These are phyloP conservation scores for Melipona beecheii DNA, from an alignment of 2,888 invertebrate genomes.

Conservation along the genomic window DNA sequence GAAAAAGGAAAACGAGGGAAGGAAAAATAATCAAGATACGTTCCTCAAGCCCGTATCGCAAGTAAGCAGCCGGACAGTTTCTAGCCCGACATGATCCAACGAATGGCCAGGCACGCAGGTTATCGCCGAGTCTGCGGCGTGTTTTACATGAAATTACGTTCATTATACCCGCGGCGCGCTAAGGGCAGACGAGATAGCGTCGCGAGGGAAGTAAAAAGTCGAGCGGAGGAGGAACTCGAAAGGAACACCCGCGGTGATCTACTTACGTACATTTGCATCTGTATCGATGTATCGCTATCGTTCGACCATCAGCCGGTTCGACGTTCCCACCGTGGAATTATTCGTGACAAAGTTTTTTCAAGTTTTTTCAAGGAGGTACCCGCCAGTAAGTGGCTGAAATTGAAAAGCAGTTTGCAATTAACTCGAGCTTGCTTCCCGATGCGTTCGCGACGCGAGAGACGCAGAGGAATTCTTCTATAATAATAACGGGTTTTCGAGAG, in stretches of 20 bases:
- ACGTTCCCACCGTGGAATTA: slow-evolving; percentile 2
- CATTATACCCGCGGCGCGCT: background rate
- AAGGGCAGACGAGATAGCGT: slow-evolving; percentile 1
- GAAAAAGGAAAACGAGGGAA: background rate
- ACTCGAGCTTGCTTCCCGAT: background rate
- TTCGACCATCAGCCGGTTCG: slow-evolving; percentile 12
- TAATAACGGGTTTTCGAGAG: too few species aligned
- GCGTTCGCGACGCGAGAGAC: too few species aligned
- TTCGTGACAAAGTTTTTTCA: too few species aligned
- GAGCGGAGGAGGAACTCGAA: slow-evolving; percentile 3
- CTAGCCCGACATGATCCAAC: slow-evolving; percentile 4
- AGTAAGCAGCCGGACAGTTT: background rate
- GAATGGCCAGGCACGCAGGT: background rate
- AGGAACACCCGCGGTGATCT: slow-evolving; percentile 50
- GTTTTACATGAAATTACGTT: slow-evolving; percentile 37
- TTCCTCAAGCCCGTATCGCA: background rate
- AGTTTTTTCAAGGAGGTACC: too few species aligned
- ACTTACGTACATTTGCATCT: slow-evolving; percentile 11
- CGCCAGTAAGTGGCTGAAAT: too few species aligned
- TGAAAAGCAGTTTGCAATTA: slow-evolving; percentile 9
- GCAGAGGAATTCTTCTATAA: too few species aligned
- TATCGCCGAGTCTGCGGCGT: background rate
- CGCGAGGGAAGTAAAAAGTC: slow-evolving; percentile 17
- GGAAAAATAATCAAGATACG: slow-evolving; percentile 2
- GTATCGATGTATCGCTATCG: slow-evolving; percentile 16